A percentile compares a stretch with the other conserved stretches of the same genome.
Evolutionary conservation across 2,888 invertebrate genomes (phyloP).

Genomic region (Ctena decussata): DNA sequence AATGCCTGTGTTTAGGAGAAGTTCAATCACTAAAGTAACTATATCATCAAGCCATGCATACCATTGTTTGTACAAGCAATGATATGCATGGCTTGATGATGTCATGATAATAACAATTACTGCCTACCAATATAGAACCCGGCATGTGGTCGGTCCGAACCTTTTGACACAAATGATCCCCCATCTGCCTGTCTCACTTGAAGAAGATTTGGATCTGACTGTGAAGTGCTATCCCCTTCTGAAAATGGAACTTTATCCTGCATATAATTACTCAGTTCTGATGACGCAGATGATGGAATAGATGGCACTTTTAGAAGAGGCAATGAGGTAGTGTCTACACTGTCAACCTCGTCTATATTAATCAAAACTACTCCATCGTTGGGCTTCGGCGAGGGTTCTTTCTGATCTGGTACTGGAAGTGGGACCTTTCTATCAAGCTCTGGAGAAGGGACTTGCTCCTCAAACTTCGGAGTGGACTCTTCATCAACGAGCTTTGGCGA

Average conservation of each 20-base stretch:
- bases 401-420: background rate
- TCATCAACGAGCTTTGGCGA: background rate
- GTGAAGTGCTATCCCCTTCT: background rate
- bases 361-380: background rate
- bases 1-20: too few relatives aligned
- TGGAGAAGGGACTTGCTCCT: too few relatives aligned
- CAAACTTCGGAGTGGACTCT: background rate
- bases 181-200: background rate
- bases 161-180: background rate
- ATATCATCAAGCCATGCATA: too few relatives aligned
- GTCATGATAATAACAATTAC: too few relatives aligned
- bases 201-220: background rate
- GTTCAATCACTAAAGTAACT: too few relatives aligned
- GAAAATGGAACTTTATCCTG: background rate
- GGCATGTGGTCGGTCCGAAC: background rate
- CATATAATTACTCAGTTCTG: background rate
- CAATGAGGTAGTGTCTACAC: too few relatives aligned
- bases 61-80: too few relatives aligned
- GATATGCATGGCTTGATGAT: too few relatives aligned
- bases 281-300: background rate
- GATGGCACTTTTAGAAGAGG: background rate
- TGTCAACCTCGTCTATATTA: background rate
- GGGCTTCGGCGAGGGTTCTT: background rate
- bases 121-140: conserved; percentile 3
- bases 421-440: background rate